Percentiles rank a stretch among this genome's conserved stretches.
Conservation (phyloP, 2,113 vertebrate genomes). For the Fregetta grallaria region DNA sequence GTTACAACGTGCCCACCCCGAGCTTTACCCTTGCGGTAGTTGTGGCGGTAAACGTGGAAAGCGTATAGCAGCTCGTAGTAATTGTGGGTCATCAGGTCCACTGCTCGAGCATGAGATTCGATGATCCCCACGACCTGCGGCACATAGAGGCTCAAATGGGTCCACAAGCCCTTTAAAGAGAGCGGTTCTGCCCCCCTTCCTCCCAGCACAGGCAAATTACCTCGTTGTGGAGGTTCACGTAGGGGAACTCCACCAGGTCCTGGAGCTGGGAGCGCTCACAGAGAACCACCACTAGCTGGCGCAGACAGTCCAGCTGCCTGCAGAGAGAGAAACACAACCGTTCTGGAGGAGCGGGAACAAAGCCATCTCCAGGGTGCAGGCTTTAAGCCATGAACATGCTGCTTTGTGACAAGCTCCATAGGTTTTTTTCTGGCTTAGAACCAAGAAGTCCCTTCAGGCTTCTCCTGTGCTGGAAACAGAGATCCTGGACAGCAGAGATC, state of each 20-base stretch:
- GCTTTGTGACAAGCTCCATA: accelerated
- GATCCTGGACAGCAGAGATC: background rate
- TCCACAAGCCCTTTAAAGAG: background rate
- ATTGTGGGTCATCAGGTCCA: constrained; percentile 93
- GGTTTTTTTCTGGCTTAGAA: background rate
- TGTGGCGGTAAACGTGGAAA: constrained; percentile 94
- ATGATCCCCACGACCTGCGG: constrained; percentile 91
- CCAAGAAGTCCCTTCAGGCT: background rate
- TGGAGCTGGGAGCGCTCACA: constrained; percentile 92
- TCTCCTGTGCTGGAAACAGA: background rate
- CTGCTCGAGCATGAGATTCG: constrained; percentile 88
- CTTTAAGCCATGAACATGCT: accelerated
- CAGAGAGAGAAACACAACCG: background rate
- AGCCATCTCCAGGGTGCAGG: background rate
- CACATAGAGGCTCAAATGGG: background rate
- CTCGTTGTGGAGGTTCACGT: constrained; percentile 92
- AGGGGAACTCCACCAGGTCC: constrained; percentile 92
- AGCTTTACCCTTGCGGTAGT: constrained; percentile 92
- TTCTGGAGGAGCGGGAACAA: background rate
- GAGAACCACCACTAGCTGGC: constrained; percentile 93
- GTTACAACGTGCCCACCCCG: accelerated
- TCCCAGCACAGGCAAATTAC: constrained; percentile 32
- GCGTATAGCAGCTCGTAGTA: constrained; percentile 97
- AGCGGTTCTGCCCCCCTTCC: accelerated
- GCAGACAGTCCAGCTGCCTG: constrained; percentile 93